phyloP scores from a whole-genome alignment of 2,113 vertebrate species.

The Poeciliopsis retropinna region DNA sequence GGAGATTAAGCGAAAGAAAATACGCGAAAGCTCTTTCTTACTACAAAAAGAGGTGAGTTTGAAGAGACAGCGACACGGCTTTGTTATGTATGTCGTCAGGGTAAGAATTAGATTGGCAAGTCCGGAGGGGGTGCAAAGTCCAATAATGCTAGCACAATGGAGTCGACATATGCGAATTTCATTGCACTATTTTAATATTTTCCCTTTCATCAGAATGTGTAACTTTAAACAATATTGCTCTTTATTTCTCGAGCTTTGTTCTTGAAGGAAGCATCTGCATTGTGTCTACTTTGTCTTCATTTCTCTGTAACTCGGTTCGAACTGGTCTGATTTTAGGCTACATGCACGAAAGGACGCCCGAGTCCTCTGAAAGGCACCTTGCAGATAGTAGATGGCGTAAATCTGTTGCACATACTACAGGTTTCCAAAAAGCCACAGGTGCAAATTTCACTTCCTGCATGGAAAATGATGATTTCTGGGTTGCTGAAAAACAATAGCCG shows the following conservation, averaged over 20 bases:
- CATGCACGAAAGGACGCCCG: constrained; percentile 46
- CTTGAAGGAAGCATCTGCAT: neutral
- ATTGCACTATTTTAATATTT: neutral
- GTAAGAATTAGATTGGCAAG: neutral
- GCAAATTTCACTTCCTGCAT: too few species aligned
- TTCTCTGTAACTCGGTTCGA: constrained; percentile 9
- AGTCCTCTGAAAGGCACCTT: constrained; percentile 52
- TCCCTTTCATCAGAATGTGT: neutral
- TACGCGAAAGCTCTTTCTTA: constrained; percentile 72
- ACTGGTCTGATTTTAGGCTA: constrained; percentile 39
- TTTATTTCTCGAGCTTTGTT: neutral
- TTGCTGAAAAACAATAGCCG: too few species aligned
- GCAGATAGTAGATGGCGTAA: constrained; percentile 59
- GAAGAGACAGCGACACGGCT: too few species aligned
- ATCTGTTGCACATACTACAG: constrained; percentile 39
- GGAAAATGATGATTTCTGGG: too few species aligned
- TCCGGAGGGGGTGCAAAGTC: constrained; percentile 28
- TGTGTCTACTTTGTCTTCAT: neutral
- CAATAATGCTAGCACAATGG: neutral
- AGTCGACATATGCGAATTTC: neutral
- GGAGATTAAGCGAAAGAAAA: constrained; percentile 83
- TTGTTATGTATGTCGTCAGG: neutral
- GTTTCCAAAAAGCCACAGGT: neutral
- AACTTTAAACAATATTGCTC: neutral
- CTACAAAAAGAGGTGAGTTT: constrained; percentile 71